A percentile compares a stretch with the other conserved stretches of the same genome.
Conservation (phyloP, 2,888 invertebrate species). For the Chydorus sphaericus region DNA sequence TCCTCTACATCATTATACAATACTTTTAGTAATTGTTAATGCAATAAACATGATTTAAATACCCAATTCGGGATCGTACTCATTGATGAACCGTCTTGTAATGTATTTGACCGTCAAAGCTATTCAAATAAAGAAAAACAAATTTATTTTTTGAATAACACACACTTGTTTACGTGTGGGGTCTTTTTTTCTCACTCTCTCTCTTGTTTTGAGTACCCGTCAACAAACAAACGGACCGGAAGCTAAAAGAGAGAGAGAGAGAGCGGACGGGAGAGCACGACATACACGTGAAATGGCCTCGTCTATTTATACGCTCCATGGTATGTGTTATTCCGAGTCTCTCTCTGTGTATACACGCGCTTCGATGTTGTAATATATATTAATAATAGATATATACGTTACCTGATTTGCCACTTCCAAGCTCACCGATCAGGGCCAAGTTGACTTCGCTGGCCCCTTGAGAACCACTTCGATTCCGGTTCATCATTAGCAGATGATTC, state of each 20-base stretch:
- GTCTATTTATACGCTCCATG: not conserved
- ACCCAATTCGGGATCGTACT: slow-evolving; percentile 34
- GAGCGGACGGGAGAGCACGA: not conserved
- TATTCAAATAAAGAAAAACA: slow-evolving; percentile 22
- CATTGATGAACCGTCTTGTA: slow-evolving; percentile 33
- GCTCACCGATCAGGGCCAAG: slow-evolving; percentile 17
- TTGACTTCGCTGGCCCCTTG: slow-evolving; percentile 17
- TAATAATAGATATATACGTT: too few relatives aligned
- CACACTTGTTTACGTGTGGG: too few relatives aligned
- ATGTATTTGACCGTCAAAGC: slow-evolving; percentile 35
- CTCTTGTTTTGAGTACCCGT: not conserved
- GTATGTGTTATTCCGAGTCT: too few relatives aligned
- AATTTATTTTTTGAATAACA: not conserved
- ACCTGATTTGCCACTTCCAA: slow-evolving; percentile 18
- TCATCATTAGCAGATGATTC: slow-evolving; percentile 8
- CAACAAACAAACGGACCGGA: not conserved
- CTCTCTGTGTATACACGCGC: too few relatives aligned
- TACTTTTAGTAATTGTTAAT: not conserved
- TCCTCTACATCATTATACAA: slow-evolving; percentile 25
- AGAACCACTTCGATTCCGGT: slow-evolving; percentile 8
- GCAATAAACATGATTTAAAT: slow-evolving; percentile 2
- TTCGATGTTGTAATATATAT: too few relatives aligned
- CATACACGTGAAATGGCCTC: not conserved
- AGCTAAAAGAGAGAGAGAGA: not conserved
- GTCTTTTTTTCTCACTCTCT: too few relatives aligned